Percentiles rank a stretch among this genome's conserved stretches.
Evolutionary conservation across 2,888 invertebrate genomes (phyloP).

Genomic region (Drosophila villosipedis): DNA sequence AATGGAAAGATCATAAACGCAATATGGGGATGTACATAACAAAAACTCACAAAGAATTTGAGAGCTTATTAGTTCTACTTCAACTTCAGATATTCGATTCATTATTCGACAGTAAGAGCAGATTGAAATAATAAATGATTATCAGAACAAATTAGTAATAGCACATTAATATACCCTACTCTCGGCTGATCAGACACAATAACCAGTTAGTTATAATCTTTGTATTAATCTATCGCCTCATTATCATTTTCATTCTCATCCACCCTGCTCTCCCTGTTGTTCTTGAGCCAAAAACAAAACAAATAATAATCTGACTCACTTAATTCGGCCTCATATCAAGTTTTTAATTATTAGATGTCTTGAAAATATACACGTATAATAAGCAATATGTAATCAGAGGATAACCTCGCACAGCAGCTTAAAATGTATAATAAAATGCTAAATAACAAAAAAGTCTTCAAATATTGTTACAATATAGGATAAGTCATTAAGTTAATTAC

Average conservation of each 20-base stretch:
- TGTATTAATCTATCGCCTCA: neutral
- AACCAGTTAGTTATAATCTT: constrained; percentile 39
- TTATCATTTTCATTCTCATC: neutral
- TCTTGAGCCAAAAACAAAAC: neutral
- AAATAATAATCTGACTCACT: constrained; percentile 3
- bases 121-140: constrained; percentile 20
- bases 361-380: neutral
- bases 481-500: neutral
- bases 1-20: neutral
- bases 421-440: neutral
- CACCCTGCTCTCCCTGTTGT: constrained; percentile 5
- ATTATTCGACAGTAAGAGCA: neutral
- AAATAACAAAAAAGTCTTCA: neutral
- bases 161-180: constrained; percentile 29
- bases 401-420: neutral
- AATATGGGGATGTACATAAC: neutral
- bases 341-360: constrained; percentile 6
- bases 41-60: neutral
- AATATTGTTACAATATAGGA: neutral
- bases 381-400: neutral
- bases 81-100: constrained; percentile 26
- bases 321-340: constrained; percentile 11
- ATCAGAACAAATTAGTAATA: constrained; percentile 32
- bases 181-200: neutral
- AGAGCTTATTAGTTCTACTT: constrained; percentile 22